A percentile compares a stretch with the other conserved stretches of the same genome.
phyloP scores from a whole-genome alignment of 2,888 invertebrate species.

The Neoaliturus tenellus region DNA sequence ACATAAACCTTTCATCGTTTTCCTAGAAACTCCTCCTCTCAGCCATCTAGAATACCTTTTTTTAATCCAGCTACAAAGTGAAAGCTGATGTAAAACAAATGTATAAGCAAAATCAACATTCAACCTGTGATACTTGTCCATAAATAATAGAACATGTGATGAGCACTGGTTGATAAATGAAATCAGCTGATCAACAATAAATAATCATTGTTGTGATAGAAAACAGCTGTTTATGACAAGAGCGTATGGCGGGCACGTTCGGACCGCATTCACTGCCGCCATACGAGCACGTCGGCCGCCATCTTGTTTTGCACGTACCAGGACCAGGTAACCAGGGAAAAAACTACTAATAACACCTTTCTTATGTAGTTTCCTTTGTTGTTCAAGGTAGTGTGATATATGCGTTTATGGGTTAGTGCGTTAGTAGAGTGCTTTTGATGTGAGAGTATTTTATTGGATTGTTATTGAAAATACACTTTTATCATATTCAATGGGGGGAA shows the following conservation, averaged over 20 bases:
- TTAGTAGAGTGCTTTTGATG: background rate
- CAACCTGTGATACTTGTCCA: background rate
- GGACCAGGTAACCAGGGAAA: background rate
- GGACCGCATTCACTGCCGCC: background rate
- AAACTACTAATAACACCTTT: constrained; percentile 2
- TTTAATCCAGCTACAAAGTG: too few relatives aligned
- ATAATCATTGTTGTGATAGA: constrained; percentile 30
- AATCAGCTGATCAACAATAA: background rate
- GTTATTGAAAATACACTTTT: too few relatives aligned
- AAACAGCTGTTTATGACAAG: constrained; percentile 23
- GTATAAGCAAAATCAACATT: background rate
- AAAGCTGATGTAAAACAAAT: background rate
- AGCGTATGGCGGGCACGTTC: constrained; percentile 1
- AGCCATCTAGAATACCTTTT: too few relatives aligned
- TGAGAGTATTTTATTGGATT: too few relatives aligned
- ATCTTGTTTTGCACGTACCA: constrained; percentile 4
- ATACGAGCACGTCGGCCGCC: background rate
- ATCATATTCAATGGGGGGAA: too few relatives aligned
- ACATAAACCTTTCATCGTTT: too few relatives aligned
- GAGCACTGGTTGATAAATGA: background rate
- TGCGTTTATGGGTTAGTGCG: background rate
- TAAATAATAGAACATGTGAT: background rate
- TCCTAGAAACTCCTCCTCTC: too few relatives aligned
- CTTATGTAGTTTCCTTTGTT: background rate
- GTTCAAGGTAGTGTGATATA: background rate